Base-by-base conservation (phyloP, 1,140 invertebrate species). In the Battus philenor region DNA sequence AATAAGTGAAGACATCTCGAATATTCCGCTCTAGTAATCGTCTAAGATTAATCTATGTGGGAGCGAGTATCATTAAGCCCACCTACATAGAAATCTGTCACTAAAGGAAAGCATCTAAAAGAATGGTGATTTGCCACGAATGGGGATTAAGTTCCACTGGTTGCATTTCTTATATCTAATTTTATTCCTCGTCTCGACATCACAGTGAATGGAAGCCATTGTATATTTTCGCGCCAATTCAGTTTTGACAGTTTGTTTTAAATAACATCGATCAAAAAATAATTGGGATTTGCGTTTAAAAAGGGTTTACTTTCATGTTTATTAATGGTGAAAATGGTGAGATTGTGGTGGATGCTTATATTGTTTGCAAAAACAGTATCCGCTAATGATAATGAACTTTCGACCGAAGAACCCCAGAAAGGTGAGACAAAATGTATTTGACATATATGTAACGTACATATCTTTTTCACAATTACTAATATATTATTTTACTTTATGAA, bases 261-360 rank as follows among this genome's bases (percentile, higher is more conserved):
- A 38, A 54, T 27, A 31, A 9, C 22, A 45, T 10, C 15, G 10
- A 33, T n/a, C 11, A 17, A 18, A 44, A 43, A 39, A 11, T 31
- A 13, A 12, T 50, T 24, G 4, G 9, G 30, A 10, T 11, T 47
- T 5, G 31, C 13, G 44, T 10, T 32, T 56, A 31, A 29, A 41
- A 47, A n/a, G n/a, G 20, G 49, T 47, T 39, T 50, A 45, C 39
- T 61, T 60, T 68, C 49, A 76, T 81, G 74, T 70, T 51, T 60
- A 48, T 46, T 36, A 47, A 59, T 68, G 58, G 61, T 73, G 54
- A 73, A 44, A 72, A 80, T 82, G 78, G 68, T 80, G 72, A 77
- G 50, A 69, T 79, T 79, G 49, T 84, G 77, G 80, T 84, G 80
- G 80, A 69, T 84, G 74, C 74, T 79, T 48, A 60, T 84, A 51